These are phyloP conservation scores for Xiphophorus couchianus DNA, from an alignment of 2,113 vertebrate genomes.

Conservation along the genomic window DNA sequence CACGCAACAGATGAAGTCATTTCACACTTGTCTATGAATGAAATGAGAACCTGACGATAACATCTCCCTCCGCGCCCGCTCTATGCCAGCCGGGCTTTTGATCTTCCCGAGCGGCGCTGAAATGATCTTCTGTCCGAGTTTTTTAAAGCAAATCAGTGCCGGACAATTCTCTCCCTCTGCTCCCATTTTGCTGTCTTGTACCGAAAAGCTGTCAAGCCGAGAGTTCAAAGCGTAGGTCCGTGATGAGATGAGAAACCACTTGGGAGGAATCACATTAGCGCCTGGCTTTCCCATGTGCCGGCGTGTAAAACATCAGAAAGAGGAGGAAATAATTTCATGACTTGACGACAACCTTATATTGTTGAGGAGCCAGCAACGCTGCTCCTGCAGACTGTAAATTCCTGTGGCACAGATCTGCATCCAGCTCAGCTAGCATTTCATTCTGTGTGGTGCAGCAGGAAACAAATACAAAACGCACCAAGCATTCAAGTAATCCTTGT, in stretches of 20 bases:
- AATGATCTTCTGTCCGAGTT: conserved; percentile 75
- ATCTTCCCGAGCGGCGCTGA: conserved; percentile 70
- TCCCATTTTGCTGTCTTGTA: conserved; percentile 64
- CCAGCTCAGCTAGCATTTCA: background rate
- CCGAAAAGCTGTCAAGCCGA: conserved; percentile 55
- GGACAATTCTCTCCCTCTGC: conserved; percentile 73
- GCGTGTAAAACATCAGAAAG: conserved; percentile 58
- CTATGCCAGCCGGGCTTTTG: conserved; percentile 72
- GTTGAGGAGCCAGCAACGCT: conserved; percentile 28
- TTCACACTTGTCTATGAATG: conserved; percentile 77
- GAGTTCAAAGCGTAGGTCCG: conserved; percentile 75
- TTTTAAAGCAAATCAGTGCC: conserved; percentile 76
- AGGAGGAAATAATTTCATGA: conserved; percentile 49
- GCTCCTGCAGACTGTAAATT: conserved; percentile 24
- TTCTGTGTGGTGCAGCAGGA: background rate
- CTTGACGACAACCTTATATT: conserved; percentile 30
- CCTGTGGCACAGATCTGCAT: conserved; percentile 33
- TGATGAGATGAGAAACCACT: conserved; percentile 68
- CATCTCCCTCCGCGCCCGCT: conserved; percentile 63
- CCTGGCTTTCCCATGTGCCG: conserved; percentile 45
- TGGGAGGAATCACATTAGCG: conserved; percentile 68
- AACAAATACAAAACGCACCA: background rate
- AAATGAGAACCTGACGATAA: conserved; percentile 72
- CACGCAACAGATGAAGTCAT: conserved; percentile 77
- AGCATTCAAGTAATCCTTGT: background rate